Percentiles rank a stretch among this genome's conserved stretches.
These are phyloP conservation scores for Aricia artaxerxes DNA, from an alignment of 2,888 invertebrate genomes.

Conservation along the genomic window DNA sequence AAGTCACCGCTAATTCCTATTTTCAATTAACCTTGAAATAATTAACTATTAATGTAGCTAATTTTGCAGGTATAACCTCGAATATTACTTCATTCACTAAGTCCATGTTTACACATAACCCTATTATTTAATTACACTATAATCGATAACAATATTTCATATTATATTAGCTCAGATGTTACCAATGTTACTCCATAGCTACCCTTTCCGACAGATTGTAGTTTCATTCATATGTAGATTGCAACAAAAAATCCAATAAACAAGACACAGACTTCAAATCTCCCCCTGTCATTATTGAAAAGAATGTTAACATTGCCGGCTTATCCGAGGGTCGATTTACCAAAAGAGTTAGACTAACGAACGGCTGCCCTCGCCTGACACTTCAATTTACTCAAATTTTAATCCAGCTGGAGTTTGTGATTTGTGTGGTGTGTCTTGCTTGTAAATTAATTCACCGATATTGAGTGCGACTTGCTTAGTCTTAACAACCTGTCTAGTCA, in stretches of 20 bases:
- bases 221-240: slow-evolving; percentile 77
- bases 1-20: background rate
- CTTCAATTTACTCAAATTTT: slow-evolving; percentile 61
- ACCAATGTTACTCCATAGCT: slow-evolving; percentile 59
- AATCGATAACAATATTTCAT: slow-evolving; percentile 34
- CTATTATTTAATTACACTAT: slow-evolving; percentile 7
- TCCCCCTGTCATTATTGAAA: slow-evolving; percentile 78
- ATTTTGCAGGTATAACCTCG: background rate
- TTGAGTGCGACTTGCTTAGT: background rate
- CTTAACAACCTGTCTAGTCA: background rate
- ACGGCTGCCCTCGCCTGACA: slow-evolving; percentile 73
- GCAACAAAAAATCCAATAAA: slow-evolving; percentile 81
- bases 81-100: background rate
- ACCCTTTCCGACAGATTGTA: slow-evolving; percentile 69
- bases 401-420: slow-evolving; percentile 49
- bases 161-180: slow-evolving; percentile 29
- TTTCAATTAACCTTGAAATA: background rate
- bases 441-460: slow-evolving; percentile 26
- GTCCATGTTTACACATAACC: background rate
- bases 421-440: slow-evolving; percentile 39
- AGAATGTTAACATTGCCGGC: slow-evolving; percentile 77
- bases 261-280: slow-evolving; percentile 69
- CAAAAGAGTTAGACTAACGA: slow-evolving; percentile 80
- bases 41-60: background rate
- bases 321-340: slow-evolving; percentile 76